Evolutionary conservation across 2,888 invertebrate species (phyloP).

Genomic region (Noctua comes): DNA sequence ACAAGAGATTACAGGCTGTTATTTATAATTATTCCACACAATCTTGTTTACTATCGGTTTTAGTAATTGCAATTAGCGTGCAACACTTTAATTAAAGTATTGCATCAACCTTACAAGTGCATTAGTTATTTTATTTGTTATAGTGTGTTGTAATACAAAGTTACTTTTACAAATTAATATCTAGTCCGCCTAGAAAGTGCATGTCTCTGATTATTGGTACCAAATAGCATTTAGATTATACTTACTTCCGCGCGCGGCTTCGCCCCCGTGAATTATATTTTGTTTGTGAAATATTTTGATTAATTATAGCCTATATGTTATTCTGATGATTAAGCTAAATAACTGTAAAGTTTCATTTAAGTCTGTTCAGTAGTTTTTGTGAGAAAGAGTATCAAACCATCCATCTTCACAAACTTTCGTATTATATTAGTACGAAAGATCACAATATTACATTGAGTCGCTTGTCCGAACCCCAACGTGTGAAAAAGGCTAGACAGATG

Average conservation of each 20-base stretch:
- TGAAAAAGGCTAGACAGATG: rapidly evolving
- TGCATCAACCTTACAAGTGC: background rate
- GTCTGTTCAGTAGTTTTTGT: background rate
- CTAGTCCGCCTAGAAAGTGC: background rate
- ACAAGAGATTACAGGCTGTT: background rate
- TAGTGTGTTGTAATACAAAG: background rate
- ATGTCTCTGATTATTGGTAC: background rate
- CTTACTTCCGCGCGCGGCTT: too few species aligned
- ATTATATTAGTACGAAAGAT: background rate
- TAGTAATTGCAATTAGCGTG: too few species aligned
- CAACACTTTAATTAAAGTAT: conserved; percentile 1
- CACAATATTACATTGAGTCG: background rate
- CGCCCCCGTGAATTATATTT: too few species aligned
- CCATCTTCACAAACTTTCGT: background rate
- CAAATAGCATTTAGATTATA: background rate
- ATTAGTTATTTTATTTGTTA: background rate
- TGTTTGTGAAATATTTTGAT: too few species aligned
- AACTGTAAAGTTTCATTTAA: too few species aligned
- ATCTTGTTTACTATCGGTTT: background rate
- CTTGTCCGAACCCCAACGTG: background rate
- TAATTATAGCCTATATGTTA: too few species aligned
- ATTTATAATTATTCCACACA: conserved; percentile 12
- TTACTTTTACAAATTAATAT: background rate
- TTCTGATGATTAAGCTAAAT: too few species aligned
- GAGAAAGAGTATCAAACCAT: background rate